Base-by-base conservation (phyloP, 2,797 vertebrate genomes). In the Oophaga sylvatica region DNA sequence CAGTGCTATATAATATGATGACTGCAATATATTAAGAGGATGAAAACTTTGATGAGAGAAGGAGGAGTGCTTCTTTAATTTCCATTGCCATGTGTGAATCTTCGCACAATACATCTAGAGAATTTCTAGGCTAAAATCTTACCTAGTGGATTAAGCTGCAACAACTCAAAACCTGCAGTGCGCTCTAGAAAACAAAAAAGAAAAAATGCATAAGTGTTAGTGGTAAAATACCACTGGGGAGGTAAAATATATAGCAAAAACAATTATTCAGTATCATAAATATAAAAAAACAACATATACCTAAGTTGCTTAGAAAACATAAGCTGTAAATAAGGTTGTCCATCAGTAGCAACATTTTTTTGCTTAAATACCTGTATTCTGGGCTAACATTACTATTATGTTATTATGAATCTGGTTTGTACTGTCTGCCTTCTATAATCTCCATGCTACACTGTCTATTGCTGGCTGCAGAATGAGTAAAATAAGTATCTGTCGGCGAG, bases 81-180 rank as follows among this genome's bases (percentile, higher is more conserved):
- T 41, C 35, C 3, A 67, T 26, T 67, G 10, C 26, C 26, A 29
- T 70, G 35, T 35, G 68, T 70, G n/a, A 13, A 76, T n/a, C 1
- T 20, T n/a, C 20, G 53, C 11, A 48, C 53, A 12, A 53, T n/a
- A 13, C 45, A 22, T 4, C 19, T 7, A 75, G 19, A 22, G 5
- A 7, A 45, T 22, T 75, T 75, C 35, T 22, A 75, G 22, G 16
- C 11, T 9, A 56, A 81, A 41, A 48, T 13, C 75, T 93, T 94
- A 96, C 95, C 94, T 94, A 95, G 95, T 89, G 94, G 91, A 57
- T 91, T 90, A 87, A 96, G 90, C 84, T 97, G 95, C 91, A 95
- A 93, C 92, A 97, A 93, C 85, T 95, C 93, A 91, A 97, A 92
- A 86, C 92, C 95, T 9, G 94, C 93, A 5, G 90, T 90, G 90